Base-by-base conservation (phyloP, 2,797 vertebrate genomes). In the Muraenolepis orangiensis region DNA sequence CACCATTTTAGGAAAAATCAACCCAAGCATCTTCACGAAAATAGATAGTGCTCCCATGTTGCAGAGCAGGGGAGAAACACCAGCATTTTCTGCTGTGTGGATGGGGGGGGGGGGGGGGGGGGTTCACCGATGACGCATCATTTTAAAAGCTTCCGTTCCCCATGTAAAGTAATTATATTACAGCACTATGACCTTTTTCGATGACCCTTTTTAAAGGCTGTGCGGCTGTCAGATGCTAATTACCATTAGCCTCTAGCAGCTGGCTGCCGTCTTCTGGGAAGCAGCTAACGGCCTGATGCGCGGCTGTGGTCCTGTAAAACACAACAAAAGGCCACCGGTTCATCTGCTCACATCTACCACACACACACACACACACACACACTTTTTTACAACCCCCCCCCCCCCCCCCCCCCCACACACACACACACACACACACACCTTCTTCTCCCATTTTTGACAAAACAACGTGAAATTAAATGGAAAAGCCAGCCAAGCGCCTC, bases 241-340 rank as follows among this genome's bases (percentile, higher is more conserved):
- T 93, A 94, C 91, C 90, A 93, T 92, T 87, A 90, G 88, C 90
- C 87, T 90, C 80, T 72, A 84, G 89, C 87, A 90, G 89, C 89
- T 80, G 89, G 86, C 88, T 85, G 75, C 76, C 85, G 91, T 91
- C 87, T 89, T 87, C 84, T 83, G 90, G 90, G 90, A 88, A 75
- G 73, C 75, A 69, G 23, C 64, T 13, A 66, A 66, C 64, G 3
- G 64, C 28, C 26, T 30, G 28, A 26, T 20, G 18, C 26, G 70
- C 51, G 74, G 74, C 85, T 74, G 77, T 64, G 80, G 79, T 87
- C 81, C 87, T 90, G 91, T 91, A 89, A 89, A 91, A 92, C 89
- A 90, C 78, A 78, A 84, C 78, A 76, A 87, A 90, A 88, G 84
- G 89, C 87, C 88, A 93, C 84, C 79, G 72, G 91, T 90, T 92